Conservation (phyloP, 2,888 invertebrate species). For the Habrosyne pyritoides region DNA sequence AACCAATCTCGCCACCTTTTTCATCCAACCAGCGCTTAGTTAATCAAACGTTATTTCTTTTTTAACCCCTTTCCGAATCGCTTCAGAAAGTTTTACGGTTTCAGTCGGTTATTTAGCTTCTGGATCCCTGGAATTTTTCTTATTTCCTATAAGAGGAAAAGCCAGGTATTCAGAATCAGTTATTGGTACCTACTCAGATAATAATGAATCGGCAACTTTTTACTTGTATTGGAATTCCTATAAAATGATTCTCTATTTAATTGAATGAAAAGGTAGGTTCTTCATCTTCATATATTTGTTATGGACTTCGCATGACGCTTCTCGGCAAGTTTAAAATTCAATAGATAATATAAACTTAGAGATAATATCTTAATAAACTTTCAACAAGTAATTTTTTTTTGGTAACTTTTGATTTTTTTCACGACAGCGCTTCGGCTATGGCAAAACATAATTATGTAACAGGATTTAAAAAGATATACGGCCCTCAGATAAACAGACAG, state of each 20-base stretch:
- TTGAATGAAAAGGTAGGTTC: no score
- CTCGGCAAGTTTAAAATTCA: not conserved
- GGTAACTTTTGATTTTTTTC: no score
- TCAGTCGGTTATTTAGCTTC: not conserved
- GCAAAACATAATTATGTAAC: no score
- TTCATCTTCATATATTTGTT: no score
- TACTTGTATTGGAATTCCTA: not conserved
- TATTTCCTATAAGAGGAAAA: not conserved
- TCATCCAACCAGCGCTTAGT: not conserved
- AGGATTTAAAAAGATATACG: no score
- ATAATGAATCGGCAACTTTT: not conserved
- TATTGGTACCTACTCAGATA: not conserved
- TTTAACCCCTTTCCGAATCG: not conserved
- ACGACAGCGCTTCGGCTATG: no score
- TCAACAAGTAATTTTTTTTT: no score
- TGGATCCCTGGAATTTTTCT: no score
- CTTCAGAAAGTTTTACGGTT: not conserved
- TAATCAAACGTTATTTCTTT: conserved; percentile 1
- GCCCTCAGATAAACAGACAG: no score
- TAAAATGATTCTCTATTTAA: not conserved
- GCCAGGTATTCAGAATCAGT: not conserved
- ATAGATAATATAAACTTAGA: no score
- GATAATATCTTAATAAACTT: no score
- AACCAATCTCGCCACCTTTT: conserved; percentile 1
- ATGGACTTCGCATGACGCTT: not conserved